Base-by-base conservation (phyloP, 1,140 invertebrate genomes). In the Achroia grisella region DNA sequence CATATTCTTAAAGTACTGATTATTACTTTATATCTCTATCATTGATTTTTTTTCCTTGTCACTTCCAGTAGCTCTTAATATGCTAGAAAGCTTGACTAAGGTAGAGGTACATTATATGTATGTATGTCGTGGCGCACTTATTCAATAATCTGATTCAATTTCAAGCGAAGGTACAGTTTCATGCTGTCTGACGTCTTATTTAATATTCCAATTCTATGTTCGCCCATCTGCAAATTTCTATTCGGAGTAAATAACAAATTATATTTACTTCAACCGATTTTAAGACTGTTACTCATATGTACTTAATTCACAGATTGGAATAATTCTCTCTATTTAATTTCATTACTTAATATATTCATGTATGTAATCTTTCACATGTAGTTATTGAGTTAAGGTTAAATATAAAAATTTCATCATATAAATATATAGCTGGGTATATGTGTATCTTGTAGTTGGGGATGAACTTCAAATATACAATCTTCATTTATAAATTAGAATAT, bases 91-190 rank as follows among this genome's bases (percentile, higher is more conserved):
- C 41, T 47, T 45, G 33, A 45, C 55, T 23, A 23, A 23, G 17
- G 17, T 23, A 23, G n/a, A 23, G 17, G 17, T 23, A 23, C 17
- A 6, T 23, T 23, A 23, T 23, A 23, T 67, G 62, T 64, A n/a
- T n/a, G 62, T 64, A 70, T 67, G 62, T 64, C 61, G 61, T 42
- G 53, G 56, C 54, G 48, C 64, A 69, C 71, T 77, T 69, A 77
- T 71, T 78, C 60, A 77, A 78, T 80, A 80, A 74, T 60, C 59
- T 76, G 71, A 76, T 76, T 63, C 68, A 74, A 76, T 71, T 72
- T 52, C 54, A 58, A 63, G 55, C 56, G 64, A 61, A 71, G 63
- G 61, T 66, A 66, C 61, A 71, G 66, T 75, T 74, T 75, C 73
- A 74, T 64, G 73, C 62, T 72, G 61, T 68, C 66, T 65, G 58